Base-by-base conservation (phyloP, 1,140 invertebrate species). In the Aphelinus atriplicis region DNA sequence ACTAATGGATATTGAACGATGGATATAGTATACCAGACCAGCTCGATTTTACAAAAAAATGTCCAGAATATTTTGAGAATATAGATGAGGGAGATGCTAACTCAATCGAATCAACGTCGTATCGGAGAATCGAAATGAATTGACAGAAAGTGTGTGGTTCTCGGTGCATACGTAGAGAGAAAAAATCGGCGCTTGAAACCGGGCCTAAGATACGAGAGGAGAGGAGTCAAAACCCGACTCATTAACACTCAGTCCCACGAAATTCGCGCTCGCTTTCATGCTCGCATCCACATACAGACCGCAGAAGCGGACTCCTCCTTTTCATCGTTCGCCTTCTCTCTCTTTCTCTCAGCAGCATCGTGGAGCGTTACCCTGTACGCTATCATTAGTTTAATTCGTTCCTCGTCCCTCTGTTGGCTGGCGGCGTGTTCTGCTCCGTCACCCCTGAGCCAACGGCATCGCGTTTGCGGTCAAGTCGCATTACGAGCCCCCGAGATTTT, bases 381-480 rank as follows among this genome's bases (percentile, higher is more conserved):
- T 71, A 76, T 76, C 75, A 76, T 76, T 76, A 76, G 75, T 76
- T 77, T 77, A 68, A 77, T 73, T 77, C 58, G 69, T 66, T 51
- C 62, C 60, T 58, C 61, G 43, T 75, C 48, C 43, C 65, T 65
- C 50, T 57, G n/a, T 46, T 7, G 26, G 26, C 26, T 26, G 26
- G 26, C 61, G 1, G 7, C 53, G 10, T 60, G 43, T 69, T 57
- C 7, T 42, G 46, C 50, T 43, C 45, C 51, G 46, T 75, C 61
- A 57, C 62, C 71, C 71, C 42, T 50, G 69, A 58, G 67, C 2
- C 50, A 60, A 53, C 47, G 46, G 55, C 55, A 43, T 46, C 51
- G 46, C 50, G 63, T 43, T 73, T 73, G 75, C 75, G 71, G 71
- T 77, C 75, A 72, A 72, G 70, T 72, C 75, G 46, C 74, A 45